phyloP scores from a whole-genome alignment of 2,888 invertebrate species.

The Pogonocherus hispidulus region DNA sequence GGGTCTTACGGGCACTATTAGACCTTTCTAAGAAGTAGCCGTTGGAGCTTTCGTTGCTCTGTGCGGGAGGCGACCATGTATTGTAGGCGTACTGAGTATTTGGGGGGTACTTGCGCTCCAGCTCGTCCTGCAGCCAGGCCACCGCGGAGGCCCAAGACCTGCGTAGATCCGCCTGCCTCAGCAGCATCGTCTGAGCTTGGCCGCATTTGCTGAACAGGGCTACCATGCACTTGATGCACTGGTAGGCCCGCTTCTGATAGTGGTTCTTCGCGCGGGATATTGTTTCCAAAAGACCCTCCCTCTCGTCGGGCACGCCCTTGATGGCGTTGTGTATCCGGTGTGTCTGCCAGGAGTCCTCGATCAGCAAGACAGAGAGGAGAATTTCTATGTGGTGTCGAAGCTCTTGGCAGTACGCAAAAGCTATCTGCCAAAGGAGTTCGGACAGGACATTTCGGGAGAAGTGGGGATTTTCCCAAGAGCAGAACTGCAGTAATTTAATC shows the following conservation, averaged over 20 bases:
- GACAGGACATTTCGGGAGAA: constrained; percentile 91
- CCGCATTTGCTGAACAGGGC: constrained; percentile 89
- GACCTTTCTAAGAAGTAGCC: constrained; percentile 95
- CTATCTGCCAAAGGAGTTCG: constrained; percentile 92
- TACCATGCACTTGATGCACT: constrained; percentile 96
- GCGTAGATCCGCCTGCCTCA: constrained; percentile 82
- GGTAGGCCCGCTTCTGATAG: constrained; percentile 97
- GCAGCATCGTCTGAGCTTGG: constrained; percentile 83
- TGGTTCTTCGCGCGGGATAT: constrained; percentile 93
- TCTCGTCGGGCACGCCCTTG: constrained; percentile 88
- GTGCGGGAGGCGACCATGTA: constrained; percentile 95
- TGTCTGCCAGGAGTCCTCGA: constrained; percentile 97
- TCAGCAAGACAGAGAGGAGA: constrained; percentile 85
- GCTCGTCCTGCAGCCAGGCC: constrained; percentile 95
- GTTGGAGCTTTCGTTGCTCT: constrained; percentile 95
- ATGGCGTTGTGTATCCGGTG: constrained; percentile 94
- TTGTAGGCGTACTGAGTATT: constrained; percentile 86
- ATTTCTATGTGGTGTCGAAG: constrained; percentile 93
- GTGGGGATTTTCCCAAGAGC: constrained; percentile 97
- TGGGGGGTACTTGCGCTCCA: constrained; percentile 81
- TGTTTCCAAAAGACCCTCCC: constrained; percentile 94
- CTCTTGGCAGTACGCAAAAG: constrained; percentile 94
- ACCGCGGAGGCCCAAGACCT: constrained; percentile 90
- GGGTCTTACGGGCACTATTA: constrained; percentile 91
- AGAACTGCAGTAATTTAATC: constrained; percentile 89